phyloP scores from a whole-genome alignment of 2,888 invertebrate genomes.

The Conus canariensis region DNA sequence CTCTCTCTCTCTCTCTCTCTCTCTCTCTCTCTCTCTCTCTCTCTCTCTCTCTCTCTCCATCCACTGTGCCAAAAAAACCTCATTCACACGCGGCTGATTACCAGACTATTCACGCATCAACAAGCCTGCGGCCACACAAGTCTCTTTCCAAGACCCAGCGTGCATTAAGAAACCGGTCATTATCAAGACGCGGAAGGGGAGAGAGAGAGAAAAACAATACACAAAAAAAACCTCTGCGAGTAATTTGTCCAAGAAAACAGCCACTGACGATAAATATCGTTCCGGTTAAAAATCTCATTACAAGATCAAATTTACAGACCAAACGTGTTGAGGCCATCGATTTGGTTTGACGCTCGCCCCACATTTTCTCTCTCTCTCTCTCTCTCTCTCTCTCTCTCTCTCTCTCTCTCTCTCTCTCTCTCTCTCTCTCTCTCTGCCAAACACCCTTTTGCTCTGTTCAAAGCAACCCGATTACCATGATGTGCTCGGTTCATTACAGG shows the following conservation, averaged over 20 bases:
- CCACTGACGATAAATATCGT: not conserved
- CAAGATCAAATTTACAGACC: conserved; percentile 32
- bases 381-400: not conserved
- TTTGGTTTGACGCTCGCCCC: not conserved
- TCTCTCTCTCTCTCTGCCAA: not conserved
- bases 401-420: not conserved
- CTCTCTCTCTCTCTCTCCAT: too few species aligned
- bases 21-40: too few species aligned
- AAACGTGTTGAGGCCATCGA: not conserved
- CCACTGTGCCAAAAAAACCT: too few species aligned
- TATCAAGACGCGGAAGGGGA: not conserved
- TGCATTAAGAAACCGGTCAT: conserved; percentile 2
- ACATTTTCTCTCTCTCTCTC: not conserved
- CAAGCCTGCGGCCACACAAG: not conserved
- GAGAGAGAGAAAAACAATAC: too few species aligned
- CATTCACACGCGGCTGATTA: too few species aligned
- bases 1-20: too few species aligned
- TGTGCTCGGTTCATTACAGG: conserved; percentile 11
- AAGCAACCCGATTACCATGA: not conserved
- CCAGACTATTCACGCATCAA: too few species aligned
- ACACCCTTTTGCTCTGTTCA: not conserved
- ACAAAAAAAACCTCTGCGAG: not conserved
- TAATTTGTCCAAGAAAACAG: conserved; percentile 26
- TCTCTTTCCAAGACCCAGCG: not conserved
- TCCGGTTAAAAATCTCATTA: conserved; percentile 31